phyloP scores from a whole-genome alignment of 2,113 vertebrate species.

The Ranitomeya variabilis region DNA sequence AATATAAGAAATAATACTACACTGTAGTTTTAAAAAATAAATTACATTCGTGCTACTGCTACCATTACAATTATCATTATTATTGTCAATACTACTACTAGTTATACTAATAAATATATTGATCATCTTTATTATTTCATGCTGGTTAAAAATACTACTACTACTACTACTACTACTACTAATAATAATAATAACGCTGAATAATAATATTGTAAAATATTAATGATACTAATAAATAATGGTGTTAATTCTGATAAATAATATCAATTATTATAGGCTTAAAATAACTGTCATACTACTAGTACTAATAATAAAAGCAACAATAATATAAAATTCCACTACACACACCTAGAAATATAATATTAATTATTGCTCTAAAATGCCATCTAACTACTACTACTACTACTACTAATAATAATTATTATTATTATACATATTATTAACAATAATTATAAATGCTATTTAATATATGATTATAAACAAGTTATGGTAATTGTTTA shows the following conservation, averaged over 20 bases:
- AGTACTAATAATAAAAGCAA: neutral
- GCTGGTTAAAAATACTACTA: neutral
- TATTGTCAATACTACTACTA: neutral
- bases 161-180: too few species aligned
- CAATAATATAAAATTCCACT: neutral
- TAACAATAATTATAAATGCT: neutral
- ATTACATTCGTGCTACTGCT: too few species aligned
- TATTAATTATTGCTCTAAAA: neutral
- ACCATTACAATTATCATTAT: too few species aligned
- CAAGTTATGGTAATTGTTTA: too few species aligned
- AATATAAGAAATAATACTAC: too few species aligned
- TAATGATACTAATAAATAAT: too few species aligned
- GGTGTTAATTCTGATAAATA: too few species aligned
- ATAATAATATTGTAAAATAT: too few species aligned
- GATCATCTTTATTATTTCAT: neutral
- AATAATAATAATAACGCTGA: neutral
- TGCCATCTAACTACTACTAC: neutral
- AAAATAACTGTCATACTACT: too few species aligned
- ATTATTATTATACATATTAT: neutral
- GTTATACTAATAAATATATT: neutral
- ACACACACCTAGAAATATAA: too few species aligned
- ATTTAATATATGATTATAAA: neutral
- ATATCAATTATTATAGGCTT: too few species aligned
- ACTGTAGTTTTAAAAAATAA: too few species aligned
- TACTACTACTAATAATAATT: neutral